These are phyloP conservation scores for Augochlorella aurata DNA, from an alignment of 2,888 invertebrate species.

Conservation along the genomic window DNA sequence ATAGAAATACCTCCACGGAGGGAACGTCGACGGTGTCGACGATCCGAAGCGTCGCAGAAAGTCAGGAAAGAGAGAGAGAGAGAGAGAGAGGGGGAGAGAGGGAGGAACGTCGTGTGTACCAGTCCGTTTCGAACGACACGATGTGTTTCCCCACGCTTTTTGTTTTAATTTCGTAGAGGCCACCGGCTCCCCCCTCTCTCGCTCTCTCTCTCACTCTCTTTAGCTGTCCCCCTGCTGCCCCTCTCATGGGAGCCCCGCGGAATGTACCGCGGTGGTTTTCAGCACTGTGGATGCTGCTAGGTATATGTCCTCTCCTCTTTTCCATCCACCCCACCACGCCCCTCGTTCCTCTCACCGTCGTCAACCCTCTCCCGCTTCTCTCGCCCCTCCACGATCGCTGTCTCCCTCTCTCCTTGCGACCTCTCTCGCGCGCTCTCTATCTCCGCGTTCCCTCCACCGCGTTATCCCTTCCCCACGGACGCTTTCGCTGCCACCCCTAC, in stretches of 20 bases:
- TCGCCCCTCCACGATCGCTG: not conserved
- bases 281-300: conserved; percentile 69
- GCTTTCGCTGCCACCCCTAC: conserved; percentile 60
- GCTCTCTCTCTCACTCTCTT: not conserved
- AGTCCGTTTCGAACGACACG: conserved; percentile 62
- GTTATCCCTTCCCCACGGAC: conserved; percentile 60
- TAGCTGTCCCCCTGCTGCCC: not conserved
- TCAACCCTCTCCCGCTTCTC: conserved; percentile 39
- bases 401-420: conserved; percentile 45
- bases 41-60: conserved; percentile 2
- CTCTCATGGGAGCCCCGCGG: conserved; percentile 65
- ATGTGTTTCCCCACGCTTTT: conserved; percentile 65
- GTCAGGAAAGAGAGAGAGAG: not conserved
- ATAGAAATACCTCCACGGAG: conserved; percentile 10
- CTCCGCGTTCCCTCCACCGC: conserved; percentile 34
- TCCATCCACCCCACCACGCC: conserved; percentile 55
- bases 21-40: conserved; percentile 12
- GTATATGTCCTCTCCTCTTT: conserved; percentile 56
- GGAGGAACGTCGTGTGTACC: conserved; percentile 51
- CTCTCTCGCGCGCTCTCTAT: not conserved
- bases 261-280: conserved; percentile 74
- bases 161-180: conserved; percentile 69
- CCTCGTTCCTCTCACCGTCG: conserved; percentile 54
- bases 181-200: conserved; percentile 42
- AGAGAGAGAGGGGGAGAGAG: not conserved